Conservation (phyloP, 2,113 vertebrate species). For the Passer domesticus region DNA sequence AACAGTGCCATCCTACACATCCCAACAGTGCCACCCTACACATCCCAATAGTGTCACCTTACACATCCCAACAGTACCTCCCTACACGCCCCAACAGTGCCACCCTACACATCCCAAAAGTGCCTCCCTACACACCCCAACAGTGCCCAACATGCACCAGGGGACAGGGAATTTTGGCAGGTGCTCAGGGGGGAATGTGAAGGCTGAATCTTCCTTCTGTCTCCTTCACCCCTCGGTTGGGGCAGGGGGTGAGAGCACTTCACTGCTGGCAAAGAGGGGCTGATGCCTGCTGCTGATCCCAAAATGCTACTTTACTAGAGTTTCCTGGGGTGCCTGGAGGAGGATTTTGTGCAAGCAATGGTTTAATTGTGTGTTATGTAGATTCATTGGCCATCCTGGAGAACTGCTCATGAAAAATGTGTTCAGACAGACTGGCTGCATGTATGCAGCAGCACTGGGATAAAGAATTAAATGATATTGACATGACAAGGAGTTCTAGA, state of each 20-base stretch:
- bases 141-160: neutral
- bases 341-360: neutral
- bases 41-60: too few species aligned
- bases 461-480: neutral
- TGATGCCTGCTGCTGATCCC: neutral
- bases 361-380: conserved; percentile 9
- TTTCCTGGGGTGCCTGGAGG: neutral
- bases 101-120: too few species aligned
- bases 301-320: neutral
- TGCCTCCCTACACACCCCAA: neutral
- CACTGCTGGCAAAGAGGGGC: neutral
- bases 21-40: neutral
- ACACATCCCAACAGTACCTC: neutral
- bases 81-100: neutral
- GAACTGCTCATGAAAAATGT: neutral
- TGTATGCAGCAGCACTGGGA: neutral
- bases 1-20: neutral
- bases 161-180: neutral
- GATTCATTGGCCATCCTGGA: neutral
- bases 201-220: neutral
- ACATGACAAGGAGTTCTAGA: neutral
- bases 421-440: neutral
- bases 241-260: neutral
- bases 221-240: rapidly evolving
- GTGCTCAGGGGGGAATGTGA: neutral